Conservation (phyloP, 1,140 invertebrate species). For the Habropoda laboriosa region DNA sequence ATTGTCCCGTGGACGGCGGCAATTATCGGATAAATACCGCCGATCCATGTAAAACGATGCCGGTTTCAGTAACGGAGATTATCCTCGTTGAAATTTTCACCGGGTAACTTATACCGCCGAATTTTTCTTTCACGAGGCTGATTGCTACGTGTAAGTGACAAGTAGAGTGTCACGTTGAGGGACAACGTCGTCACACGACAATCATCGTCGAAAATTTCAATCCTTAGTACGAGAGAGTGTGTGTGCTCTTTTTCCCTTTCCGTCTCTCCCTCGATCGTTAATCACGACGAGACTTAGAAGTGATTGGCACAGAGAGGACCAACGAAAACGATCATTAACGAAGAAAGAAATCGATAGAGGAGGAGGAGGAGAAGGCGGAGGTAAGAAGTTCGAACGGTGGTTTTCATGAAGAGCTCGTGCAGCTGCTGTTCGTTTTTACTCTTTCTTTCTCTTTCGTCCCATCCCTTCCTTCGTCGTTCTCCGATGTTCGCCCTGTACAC, state of each 20-base stretch:
- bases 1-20: not conserved
- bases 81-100: not conserved
- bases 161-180: not conserved
- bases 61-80: not conserved
- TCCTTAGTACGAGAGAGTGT: too few relatives aligned
- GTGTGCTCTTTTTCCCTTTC: too few relatives aligned
- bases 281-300: slow-evolving; percentile 69
- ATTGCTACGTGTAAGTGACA: slow-evolving; percentile 58
- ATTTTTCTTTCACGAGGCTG: not conserved
- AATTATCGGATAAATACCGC: not conserved
- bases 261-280: too few relatives aligned
- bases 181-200: not conserved
- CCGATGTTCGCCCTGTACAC: slow-evolving; percentile 9
- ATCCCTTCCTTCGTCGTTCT: slow-evolving; percentile 22
- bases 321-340: slow-evolving; percentile 22
- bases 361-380: slow-evolving; percentile 28
- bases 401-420: slow-evolving; percentile 74
- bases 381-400: slow-evolving; percentile 53
- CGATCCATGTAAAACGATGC: not conserved
- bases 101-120: too few relatives aligned
- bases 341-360: slow-evolving; percentile 35
- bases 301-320: slow-evolving; percentile 49
- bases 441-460: slow-evolving; percentile 20
- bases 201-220: too few relatives aligned
- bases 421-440: slow-evolving; percentile 73